Base-by-base conservation (phyloP, 1,140 invertebrate genomes). In the Pseudomyrmex pallidus region DNA sequence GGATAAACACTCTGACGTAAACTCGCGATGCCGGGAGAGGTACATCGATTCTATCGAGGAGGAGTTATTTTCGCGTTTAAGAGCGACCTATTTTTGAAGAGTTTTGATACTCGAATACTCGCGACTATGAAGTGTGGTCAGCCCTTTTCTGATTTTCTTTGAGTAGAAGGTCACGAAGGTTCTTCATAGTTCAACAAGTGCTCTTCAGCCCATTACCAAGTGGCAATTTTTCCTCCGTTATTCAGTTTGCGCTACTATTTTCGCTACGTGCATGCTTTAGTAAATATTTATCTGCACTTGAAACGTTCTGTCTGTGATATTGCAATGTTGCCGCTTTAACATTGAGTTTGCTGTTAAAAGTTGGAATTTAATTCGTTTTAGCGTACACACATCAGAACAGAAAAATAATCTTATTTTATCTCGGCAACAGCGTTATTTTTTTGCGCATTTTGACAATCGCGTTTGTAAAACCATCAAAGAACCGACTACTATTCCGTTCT, bases 1-100 rank as follows among this genome's bases (percentile, higher is more conserved):
- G 66, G 54, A 80, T 80, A 80, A 80, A 80, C 66, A 80, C 66
- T 80, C 76, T 48, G 76, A 72, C 76, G 76, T 80, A 80, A 80
- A 72, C 66, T 80, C 52, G 76, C 66, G 20, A 72, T 50, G 76
- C 44, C 54, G 66, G 15, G 25, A 46, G 46, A 52, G 50, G 50
- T 70, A 59, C 76, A 70, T 80, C 76, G 76, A 72, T 80, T 72
- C 54, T 66, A 72, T 61, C 66, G 66, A 35, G 20, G 17, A 17
- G 76, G 44, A 44, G 54, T 80, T 80, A 80, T 80, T 80, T 72
- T 80, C 66, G 66, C 66, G 52, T 80, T 78, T 80, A 59, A 80
- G 66, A 35, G 76, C 66, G 76, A 80, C 76, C 76, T 59, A 80
- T 80, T 80, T 80, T 80, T 80, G 66, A 80, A 80, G 76, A 9